A percentile compares a stretch with the other conserved stretches of the same genome.
Conservation (phyloP, 2,113 vertebrate genomes). For the Desmodus rotundus region DNA sequence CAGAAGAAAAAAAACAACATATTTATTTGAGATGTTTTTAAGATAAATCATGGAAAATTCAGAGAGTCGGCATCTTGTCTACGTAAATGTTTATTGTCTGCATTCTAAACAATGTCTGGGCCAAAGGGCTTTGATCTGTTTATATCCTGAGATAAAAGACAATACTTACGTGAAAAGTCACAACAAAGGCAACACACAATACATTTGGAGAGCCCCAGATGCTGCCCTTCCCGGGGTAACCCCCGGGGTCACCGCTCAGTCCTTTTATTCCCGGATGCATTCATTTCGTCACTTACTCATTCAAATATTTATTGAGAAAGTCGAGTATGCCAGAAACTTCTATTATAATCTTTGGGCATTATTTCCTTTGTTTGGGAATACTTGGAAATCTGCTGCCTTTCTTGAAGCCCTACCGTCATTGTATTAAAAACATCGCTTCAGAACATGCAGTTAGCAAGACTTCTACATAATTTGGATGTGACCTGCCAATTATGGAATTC, state of each 20-base stretch:
- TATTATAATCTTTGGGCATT: not conserved
- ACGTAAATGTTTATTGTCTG: conserved; percentile 14
- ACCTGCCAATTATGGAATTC: not conserved
- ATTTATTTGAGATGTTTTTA: conserved; percentile 35
- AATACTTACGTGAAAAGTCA: not conserved
- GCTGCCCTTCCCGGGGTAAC: not conserved
- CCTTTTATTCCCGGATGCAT: not conserved
- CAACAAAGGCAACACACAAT: not conserved
- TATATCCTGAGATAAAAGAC: conserved; percentile 33
- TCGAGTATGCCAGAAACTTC: not conserved
- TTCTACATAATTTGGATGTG: not conserved
- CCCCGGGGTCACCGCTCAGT: not conserved
- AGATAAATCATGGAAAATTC: not conserved
- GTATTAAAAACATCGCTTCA: not conserved
- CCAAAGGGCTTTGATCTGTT: conserved; percentile 2
- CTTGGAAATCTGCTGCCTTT: conserved; percentile 22
- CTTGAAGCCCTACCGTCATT: not conserved
- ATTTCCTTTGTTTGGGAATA: not conserved
- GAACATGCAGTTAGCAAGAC: not conserved
- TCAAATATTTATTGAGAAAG: not conserved
- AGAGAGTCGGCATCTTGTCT: not conserved
- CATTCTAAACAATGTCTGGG: not conserved
- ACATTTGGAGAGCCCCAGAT: not conserved
- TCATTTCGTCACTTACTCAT: not conserved
- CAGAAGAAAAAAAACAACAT: not conserved